A percentile compares a stretch with the other conserved stretches of the same genome.
These are phyloP conservation scores for Xestia ashworthii DNA, from an alignment of 2,888 invertebrate genomes.

Conservation along the genomic window DNA sequence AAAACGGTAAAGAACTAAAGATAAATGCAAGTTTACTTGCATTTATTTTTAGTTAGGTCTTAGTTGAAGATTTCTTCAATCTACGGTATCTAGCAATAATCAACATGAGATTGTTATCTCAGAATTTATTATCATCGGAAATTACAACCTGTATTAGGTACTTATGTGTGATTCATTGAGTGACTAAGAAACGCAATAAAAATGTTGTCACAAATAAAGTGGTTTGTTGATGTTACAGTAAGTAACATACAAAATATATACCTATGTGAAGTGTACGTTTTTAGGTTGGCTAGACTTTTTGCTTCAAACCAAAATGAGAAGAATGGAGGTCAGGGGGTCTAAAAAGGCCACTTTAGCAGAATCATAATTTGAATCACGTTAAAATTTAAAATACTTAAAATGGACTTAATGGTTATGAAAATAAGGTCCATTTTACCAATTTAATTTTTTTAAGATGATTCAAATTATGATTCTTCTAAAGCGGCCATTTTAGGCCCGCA, in stretches of 20 bases:
- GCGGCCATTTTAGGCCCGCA: no score
- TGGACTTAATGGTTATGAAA: no score
- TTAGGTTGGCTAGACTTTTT: background rate
- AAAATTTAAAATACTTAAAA: no score
- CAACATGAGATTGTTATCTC: conserved; percentile 45
- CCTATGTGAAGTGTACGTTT: background rate
- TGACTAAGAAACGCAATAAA: conserved; percentile 32
- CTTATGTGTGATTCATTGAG: conserved; percentile 27
- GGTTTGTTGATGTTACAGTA: background rate
- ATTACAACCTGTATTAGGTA: conserved; percentile 40
- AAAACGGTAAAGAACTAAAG: no score
- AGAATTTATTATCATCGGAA: conserved; percentile 58
- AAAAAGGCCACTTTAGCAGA: no score
- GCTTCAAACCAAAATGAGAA: background rate
- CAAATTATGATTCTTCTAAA: no score
- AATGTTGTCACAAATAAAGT: conserved; percentile 21
- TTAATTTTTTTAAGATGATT: no score
- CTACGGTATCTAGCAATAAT: conserved; percentile 21
- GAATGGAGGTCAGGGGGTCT: no score
- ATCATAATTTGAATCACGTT: no score
- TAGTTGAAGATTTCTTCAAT: conserved; percentile 18
- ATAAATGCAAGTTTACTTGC: background rate
- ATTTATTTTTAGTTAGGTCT: background rate
- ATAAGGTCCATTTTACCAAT: no score
- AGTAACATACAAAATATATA: background rate